Evolutionary conservation across 2,113 vertebrate species (phyloP), one percentile per base, ranked within the genome.

Genomic region (Xyliphius kryptos): DNA sequence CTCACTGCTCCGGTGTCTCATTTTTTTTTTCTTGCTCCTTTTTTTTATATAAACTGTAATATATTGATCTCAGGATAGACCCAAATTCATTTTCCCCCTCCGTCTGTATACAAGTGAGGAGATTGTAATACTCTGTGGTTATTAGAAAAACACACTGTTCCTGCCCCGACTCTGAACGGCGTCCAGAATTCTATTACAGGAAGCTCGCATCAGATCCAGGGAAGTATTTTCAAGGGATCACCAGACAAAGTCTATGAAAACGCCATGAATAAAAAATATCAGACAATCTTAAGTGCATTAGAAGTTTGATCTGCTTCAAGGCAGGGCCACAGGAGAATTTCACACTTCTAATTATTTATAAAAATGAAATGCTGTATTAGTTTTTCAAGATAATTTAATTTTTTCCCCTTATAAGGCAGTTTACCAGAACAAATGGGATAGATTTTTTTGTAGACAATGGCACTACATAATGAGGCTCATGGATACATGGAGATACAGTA

Each of bases 341-440:
- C 57, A 63, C 54, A 47, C 46, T 58, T 74, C 70, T 71, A 78
- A 80, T 78, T 78, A 78, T 80, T 78, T 70, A 80, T 75, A 74
- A 76, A 76, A 78, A 80, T 78, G 66, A 80, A 80, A 80, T 70
- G 76, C 72, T 68, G 67, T 70, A 76, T 78, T 80, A 78, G 72
- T 76, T 80, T 80, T 70, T 78, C n/a, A 74, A 51, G 14, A 50
- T 72, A 78, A 80, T 78, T 72, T 63, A 67, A 80, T 80, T n/a
- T n/a, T n/a, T n/a, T 26, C 40, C 13, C n/a, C 21, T 32, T 37
- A 37, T n/a, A n/a, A n/a, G n/a, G n/a, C n/a, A n/a, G n/a, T n/a
- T n/a, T n/a, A n/a, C n/a, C n/a, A n/a, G n/a, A n/a, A n/a, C n/a
- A n/a, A n/a, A n/a, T n/a, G n/a, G n/a, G n/a, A n/a, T n/a, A n/a